A percentile compares a stretch with the other conserved stretches of the same genome.
These are phyloP conservation scores for Rhinichthys klamathensis DNA, from an alignment of 2,113 vertebrate genomes.

Conservation along the genomic window DNA sequence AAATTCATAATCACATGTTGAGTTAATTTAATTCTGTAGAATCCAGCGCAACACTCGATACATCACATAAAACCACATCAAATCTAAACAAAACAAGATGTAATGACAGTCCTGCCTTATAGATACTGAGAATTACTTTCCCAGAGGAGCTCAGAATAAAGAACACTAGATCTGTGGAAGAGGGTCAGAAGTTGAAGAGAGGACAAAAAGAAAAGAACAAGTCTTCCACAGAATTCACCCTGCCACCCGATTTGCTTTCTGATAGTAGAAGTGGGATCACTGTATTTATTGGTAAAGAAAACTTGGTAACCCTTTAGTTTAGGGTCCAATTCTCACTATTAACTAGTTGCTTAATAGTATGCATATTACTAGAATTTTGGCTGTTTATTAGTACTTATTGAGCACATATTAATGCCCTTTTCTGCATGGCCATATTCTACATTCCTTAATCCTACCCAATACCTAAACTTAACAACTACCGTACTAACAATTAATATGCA, in stretches of 20 bases:
- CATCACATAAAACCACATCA: neutral
- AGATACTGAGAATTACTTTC: neutral
- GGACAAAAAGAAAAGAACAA: neutral
- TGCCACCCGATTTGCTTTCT: conserved; percentile 11
- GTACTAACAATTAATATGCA: too few species aligned
- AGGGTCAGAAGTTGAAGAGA: neutral
- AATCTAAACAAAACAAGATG: neutral
- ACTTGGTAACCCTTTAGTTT: neutral
- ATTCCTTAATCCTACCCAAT: too few species aligned
- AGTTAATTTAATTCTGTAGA: neutral
- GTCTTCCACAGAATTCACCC: neutral
- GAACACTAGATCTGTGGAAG: neutral
- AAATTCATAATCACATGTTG: neutral
- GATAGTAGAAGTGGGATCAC: neutral
- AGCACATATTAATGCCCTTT: too few species aligned
- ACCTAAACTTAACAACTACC: too few species aligned
- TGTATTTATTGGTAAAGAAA: neutral
- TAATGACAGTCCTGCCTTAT: neutral
- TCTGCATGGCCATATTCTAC: too few species aligned
- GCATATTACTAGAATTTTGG: too few species aligned
- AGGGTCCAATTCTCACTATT: too few species aligned
- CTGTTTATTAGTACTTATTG: too few species aligned
- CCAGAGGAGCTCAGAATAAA: neutral
- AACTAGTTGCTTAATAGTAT: too few species aligned
- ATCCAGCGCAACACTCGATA: neutral